Conservation (phyloP, 1,140 invertebrate species). For the Lucilia cuprina region DNA sequence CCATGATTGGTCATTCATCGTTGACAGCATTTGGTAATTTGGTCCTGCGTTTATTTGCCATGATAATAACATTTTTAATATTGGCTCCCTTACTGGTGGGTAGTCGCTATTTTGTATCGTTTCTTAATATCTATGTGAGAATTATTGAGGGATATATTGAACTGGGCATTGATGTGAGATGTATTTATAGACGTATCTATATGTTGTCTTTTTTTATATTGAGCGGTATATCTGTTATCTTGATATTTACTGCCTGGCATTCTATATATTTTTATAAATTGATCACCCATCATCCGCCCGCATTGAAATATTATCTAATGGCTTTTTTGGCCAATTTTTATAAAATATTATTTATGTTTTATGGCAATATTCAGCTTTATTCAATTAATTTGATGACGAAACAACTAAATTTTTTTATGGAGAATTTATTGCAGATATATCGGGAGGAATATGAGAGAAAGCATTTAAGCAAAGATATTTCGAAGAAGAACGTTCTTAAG, state of each 20-base stretch:
- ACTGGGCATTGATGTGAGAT: slow-evolving; percentile 35
- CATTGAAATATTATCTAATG: slow-evolving; percentile 37
- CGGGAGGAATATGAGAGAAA: not conserved
- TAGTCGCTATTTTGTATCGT: slow-evolving; percentile 13
- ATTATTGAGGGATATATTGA: slow-evolving; percentile 35
- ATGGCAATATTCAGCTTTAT: slow-evolving; percentile 39
- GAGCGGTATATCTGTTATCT: not conserved
- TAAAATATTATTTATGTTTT: slow-evolving; percentile 40
- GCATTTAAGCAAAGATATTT: not conserved
- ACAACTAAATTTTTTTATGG: slow-evolving; percentile 39
- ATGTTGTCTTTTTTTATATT: not conserved
- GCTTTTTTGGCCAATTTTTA: slow-evolving; percentile 41
- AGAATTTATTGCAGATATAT: slow-evolving; percentile 34
- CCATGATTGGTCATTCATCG: not conserved
- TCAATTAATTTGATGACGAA: slow-evolving; percentile 35
- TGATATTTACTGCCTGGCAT: slow-evolving; percentile 37
- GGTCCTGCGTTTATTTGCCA: not conserved
- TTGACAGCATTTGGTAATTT: not conserved
- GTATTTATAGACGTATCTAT: slow-evolving; percentile 34
- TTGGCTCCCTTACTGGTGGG: slow-evolving; percentile 39
- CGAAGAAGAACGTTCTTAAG: too few relatives aligned
- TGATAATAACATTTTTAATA: slow-evolving; percentile 2
- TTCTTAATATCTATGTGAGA: slow-evolving; percentile 37
- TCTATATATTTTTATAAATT: slow-evolving; percentile 40
- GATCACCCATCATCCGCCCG: slow-evolving; percentile 32